Conservation (phyloP, 2,888 invertebrate species). For the Nephrotoma guestfalica region DNA sequence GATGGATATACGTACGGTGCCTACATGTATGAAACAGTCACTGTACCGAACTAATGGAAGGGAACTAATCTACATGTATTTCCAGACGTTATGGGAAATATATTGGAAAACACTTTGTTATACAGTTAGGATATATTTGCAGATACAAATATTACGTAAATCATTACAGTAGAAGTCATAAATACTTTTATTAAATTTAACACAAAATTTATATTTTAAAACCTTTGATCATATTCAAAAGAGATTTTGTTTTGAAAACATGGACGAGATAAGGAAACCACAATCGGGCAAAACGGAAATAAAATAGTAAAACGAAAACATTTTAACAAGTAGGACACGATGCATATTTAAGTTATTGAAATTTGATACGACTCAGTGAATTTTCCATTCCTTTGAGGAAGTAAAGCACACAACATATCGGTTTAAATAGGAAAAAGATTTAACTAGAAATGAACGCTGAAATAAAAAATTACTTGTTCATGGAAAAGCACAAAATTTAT, state of each 20-base stretch:
- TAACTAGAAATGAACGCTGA: background rate
- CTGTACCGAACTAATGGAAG: too few relatives aligned
- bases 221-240: background rate
- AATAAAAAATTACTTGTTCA: too few relatives aligned
- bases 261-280: background rate
- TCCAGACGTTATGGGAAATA: too few relatives aligned
- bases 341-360: background rate
- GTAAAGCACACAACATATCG: background rate
- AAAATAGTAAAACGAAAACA: background rate
- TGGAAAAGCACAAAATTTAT: too few relatives aligned
- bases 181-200: background rate
- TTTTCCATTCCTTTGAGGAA: background rate
- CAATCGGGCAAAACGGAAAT: background rate
- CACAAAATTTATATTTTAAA: background rate
- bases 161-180: background rate
- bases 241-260: background rate
- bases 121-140: background rate
- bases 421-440: background rate
- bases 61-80: too few relatives aligned
- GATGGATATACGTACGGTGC: background rate
- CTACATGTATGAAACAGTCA: background rate
- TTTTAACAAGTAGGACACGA: too few relatives aligned
- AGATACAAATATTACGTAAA: background rate
- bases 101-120: background rate
- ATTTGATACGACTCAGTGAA: background rate